Evolutionary conservation across 2,113 vertebrate species (phyloP), one percentile per base, ranked within the genome.

Genomic region (Poecile atricapillus): DNA sequence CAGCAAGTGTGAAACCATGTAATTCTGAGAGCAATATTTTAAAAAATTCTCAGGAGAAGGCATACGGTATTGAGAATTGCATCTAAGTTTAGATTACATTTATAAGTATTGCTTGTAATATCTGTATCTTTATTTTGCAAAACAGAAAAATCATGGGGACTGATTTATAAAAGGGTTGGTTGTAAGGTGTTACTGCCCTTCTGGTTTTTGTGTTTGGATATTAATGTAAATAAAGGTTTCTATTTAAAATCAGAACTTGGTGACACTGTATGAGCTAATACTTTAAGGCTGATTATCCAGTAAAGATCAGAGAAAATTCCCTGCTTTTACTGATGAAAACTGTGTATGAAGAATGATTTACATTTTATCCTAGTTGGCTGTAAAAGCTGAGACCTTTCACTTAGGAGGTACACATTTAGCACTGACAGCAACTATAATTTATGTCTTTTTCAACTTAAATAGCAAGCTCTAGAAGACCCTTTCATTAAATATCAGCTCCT

Each of bases 171-270:
- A 84, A 84, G 94, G 98, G 96, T 96, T 97, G 95, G 97, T 98
- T 98, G 98, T 98, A 98, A 98, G 98, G 98, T 98, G 95, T 97
- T 98, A 97, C 97, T 95, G 89, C 95, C 97, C 95, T 97, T 97
- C 92, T 98, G 98, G 98, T 94, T 97, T 83, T 97, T 97, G 97
- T 98, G 97, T 98, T 97, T 98, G 96, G 97, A 98, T 99, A 98
- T 98, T 98, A 98, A 98, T 99, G 99, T 99, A 99, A 99, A 99
- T 99, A 99, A 99, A 99, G 98, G 98, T 99, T 99, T 99, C 98
- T 99, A 99, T 99, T 99, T 99, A 99, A 99, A 98, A 98, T 68
- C 60, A 68, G 89, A 95, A 70, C 30, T 83, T 67, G 59, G 63
- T 93, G 81, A 52, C 18, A n/a, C 10, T 91, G 33, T 82, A 23